Evolutionary conservation across 2,797 vertebrate species (phyloP), one percentile per base, ranked within the genome.

Genomic region (Ceyx erithaca): DNA sequence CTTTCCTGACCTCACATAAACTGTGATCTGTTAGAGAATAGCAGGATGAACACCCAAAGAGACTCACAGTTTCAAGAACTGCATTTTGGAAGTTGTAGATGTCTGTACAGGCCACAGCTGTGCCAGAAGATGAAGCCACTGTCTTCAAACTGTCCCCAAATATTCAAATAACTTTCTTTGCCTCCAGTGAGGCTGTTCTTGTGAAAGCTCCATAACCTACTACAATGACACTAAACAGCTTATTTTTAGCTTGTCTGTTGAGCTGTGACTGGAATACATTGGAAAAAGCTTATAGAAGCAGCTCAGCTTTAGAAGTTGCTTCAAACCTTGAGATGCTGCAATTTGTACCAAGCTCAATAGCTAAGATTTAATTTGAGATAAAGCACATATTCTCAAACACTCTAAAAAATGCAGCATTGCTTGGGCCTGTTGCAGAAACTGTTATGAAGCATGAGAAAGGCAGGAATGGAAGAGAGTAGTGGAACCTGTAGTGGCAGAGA

Each of bases 1-100:
- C 80, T 72, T 31, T 92, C 25, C 51, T 85, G 93, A 95, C 92
- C 95, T 95, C 76, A 78, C 41, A 75, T 94, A 95, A 95, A 95
- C 92, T 59, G 31, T 55, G 66, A 78, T 95, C 41, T 78, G 31
- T 58, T 89, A 83, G 49, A 87, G 28, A 92, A 51, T 69, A 95
- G 79, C 6, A 7, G 59, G 63, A 30, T 46, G 58, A 80, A 92
- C 79, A 93, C 43, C 81, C 92, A 94, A 79, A 92, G 72, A 82
- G 69, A 75, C 71, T 82, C 22, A 5, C 31, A 66, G 66, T 85
- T 87, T 67, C 58, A 85, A 68, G 58, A 89, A 66, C 7, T 67
- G 51, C 79, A 90, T 17, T 75, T 59, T 87, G 62, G 62, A 86
- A 91, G 40, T 46, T 7, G 0, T 8, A 68, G 45, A 69, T 55